Conservation (phyloP, 2,888 invertebrate species). For the Tyria jacobaeae region DNA sequence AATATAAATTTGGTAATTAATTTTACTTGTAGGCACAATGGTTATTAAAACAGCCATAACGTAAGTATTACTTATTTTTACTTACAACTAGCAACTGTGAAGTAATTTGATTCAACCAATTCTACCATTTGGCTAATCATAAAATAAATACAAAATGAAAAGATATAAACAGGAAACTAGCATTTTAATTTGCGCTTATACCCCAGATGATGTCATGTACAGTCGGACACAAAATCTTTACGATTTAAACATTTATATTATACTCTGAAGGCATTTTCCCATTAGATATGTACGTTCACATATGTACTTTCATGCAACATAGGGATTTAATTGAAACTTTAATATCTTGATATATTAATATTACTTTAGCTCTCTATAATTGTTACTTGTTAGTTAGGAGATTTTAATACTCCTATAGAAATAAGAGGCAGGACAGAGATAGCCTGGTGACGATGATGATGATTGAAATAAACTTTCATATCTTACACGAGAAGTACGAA, state of each 20-base stretch:
- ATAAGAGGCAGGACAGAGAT: neutral
- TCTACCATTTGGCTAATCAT: slow-evolving; percentile 61
- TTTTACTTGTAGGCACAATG: too few relatives aligned
- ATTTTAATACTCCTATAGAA: neutral
- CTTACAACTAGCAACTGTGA: slow-evolving; percentile 37
- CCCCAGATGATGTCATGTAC: slow-evolving; percentile 76
- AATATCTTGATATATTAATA: neutral
- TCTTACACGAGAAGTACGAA: too few relatives aligned
- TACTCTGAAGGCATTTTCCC: neutral
- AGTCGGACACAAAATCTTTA: slow-evolving; percentile 51
- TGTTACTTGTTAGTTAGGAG: neutral
- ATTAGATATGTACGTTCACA: neutral
- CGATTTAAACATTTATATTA: slow-evolving; percentile 13
- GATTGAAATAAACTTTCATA: too few relatives aligned
- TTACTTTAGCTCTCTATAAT: neutral
- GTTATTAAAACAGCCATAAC: slow-evolving; percentile 4
- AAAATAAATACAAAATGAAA: slow-evolving; percentile 67
- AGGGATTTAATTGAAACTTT: neutral
- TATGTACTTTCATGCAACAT: neutral
- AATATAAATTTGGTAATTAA: too few relatives aligned
- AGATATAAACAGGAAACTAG: slow-evolving; percentile 74
- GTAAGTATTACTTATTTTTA: slow-evolving; percentile 31
- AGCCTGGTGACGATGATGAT: too few relatives aligned
- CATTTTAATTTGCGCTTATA: slow-evolving; percentile 74
- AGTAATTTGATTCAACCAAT: slow-evolving; percentile 53